Percentiles rank a stretch among this genome's conserved stretches.
phyloP scores from a whole-genome alignment of 2,113 vertebrate species.

The Apaloderma vittatum region DNA sequence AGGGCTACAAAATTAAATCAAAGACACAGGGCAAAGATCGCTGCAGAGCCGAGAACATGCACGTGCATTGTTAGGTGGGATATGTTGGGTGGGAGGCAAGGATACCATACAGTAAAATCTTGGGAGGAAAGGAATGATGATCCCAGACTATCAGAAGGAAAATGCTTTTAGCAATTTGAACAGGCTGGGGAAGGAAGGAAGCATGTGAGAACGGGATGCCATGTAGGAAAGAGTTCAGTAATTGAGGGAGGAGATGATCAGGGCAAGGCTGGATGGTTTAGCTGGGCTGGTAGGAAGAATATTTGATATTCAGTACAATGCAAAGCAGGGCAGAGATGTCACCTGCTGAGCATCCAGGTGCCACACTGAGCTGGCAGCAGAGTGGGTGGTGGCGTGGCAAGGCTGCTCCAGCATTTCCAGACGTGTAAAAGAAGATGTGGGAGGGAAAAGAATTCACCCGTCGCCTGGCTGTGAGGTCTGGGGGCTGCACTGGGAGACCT shows the following conservation, averaged over 20 bases:
- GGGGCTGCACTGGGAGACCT: not conserved
- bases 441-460: not conserved
- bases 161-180: not conserved
- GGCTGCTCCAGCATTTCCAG: not conserved
- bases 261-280: not conserved
- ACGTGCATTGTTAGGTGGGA: not conserved
- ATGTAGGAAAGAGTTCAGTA: not conserved
- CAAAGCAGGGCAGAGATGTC: not conserved
- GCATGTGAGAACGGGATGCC: not conserved
- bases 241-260: not conserved
- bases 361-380: not conserved
- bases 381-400: accelerated
- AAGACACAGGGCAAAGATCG: not conserved
- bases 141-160: not conserved
- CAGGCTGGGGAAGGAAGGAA: not conserved
- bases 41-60: not conserved
- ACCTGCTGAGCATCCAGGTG: not conserved
- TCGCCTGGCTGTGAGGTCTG: not conserved
- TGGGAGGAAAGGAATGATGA: not conserved
- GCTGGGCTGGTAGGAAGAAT: not conserved
- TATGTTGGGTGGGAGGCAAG: not conserved
- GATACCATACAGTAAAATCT: not conserved
- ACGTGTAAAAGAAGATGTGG: not conserved
- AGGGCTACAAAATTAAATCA: not conserved
- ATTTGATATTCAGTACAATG: not conserved